Evolutionary conservation across 2,888 invertebrate species (phyloP).

Genomic region (Malthinus seriepunctatus): DNA sequence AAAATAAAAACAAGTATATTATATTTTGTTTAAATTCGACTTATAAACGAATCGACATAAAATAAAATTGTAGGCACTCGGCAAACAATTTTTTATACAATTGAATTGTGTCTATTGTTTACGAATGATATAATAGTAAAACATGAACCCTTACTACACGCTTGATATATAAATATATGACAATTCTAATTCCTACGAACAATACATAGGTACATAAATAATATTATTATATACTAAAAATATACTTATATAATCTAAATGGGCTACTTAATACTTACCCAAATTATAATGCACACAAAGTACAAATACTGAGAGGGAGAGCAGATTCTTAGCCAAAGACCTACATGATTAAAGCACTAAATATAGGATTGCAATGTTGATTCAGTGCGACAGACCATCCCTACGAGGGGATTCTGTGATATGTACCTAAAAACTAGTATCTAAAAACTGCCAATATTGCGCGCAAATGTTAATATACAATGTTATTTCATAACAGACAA

Average conservation of each 20-base stretch:
- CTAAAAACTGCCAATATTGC: conserved; percentile 41
- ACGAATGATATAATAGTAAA: conserved; percentile 43
- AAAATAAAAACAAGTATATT: conserved; percentile 16
- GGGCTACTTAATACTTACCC: conserved; percentile 26
- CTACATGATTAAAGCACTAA: conserved; percentile 50
- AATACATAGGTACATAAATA: conserved; percentile 49
- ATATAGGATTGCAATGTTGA: conserved; percentile 51
- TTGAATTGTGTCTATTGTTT: conserved; percentile 21
- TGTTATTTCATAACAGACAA: conserved; percentile 40
- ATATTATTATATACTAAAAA: conserved; percentile 34
- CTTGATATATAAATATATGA: conserved; percentile 33
- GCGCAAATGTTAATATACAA: conserved; percentile 27
- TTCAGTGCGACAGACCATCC: conserved; percentile 49
- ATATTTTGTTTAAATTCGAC: not conserved
- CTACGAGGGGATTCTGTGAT: conserved; percentile 46
- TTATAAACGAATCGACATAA: conserved; percentile 5
- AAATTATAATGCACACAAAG: conserved; percentile 49
- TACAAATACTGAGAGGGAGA: conserved; percentile 52
- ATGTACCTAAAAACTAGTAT: conserved; percentile 49
- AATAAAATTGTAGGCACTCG: conserved; percentile 49
- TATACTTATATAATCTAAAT: conserved; percentile 31
- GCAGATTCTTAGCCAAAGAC: conserved; percentile 44
- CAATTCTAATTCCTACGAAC: conserved; percentile 38
- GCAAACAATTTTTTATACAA: conserved; percentile 46
- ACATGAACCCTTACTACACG: conserved; percentile 41